phyloP scores from a whole-genome alignment of 2,797 vertebrate genomes.

The Ambastaia sidthimunki region DNA sequence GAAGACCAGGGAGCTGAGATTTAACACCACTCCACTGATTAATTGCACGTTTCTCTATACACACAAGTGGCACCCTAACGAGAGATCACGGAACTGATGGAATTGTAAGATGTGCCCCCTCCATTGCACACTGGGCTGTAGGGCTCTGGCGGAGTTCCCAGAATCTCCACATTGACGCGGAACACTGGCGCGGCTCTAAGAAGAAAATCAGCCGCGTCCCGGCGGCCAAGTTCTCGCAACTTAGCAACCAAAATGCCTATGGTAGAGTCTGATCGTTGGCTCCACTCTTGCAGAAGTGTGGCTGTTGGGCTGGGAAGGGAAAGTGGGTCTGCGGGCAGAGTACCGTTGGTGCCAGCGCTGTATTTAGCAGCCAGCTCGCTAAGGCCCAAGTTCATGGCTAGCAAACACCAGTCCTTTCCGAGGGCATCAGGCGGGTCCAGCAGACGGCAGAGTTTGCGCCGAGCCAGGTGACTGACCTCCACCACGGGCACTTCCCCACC shows the following conservation, averaged over 20 bases:
- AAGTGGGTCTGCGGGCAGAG: constrained; percentile 66
- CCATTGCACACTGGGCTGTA: constrained; percentile 92
- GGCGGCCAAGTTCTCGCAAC: constrained; percentile 91
- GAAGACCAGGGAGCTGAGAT: constrained; percentile 36
- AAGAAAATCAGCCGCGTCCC: constrained; percentile 94
- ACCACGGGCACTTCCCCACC: constrained; percentile 88
- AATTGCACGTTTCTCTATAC: constrained; percentile 54
- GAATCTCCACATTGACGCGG: constrained; percentile 86
- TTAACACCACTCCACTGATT: constrained; percentile 48
- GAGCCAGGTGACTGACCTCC: constrained; percentile 86
- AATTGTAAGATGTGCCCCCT: constrained; percentile 94
- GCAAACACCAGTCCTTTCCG: constrained; percentile 98
- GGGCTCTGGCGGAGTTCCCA: constrained; percentile 76
- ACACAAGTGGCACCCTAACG: constrained; percentile 77
- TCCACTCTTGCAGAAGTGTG: constrained; percentile 92
- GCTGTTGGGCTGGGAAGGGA: constrained; percentile 86
- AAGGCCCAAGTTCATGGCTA: constrained; percentile 97
- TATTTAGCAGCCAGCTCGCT: constrained; percentile 93
- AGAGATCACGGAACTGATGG: constrained; percentile 96
- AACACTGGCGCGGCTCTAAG: constrained; percentile 91
- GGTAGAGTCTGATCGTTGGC: constrained; percentile 83
- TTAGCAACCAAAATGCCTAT: constrained; percentile 90
- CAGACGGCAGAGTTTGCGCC: constrained; percentile 91
- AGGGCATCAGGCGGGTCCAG: constrained; percentile 94
- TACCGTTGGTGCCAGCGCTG: constrained; percentile 79